Evolutionary conservation across 37 sponge, comb jelly and placozoan genomes (phyloP).

Genomic region (Oopsacas minuta): DNA sequence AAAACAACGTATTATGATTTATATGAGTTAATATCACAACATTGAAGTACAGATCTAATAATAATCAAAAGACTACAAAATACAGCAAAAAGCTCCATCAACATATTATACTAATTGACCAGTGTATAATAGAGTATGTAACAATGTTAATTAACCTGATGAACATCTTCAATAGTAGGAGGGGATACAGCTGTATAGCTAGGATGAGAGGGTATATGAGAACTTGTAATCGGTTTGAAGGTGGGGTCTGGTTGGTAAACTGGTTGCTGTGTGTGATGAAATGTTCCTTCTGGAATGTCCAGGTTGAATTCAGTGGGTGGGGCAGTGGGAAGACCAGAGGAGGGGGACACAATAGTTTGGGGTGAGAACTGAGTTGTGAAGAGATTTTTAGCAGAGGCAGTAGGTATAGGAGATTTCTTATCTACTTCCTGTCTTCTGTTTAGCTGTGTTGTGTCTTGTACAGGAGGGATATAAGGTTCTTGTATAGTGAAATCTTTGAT

Average conservation of each 20-base stretch:
- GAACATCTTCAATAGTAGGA: background rate
- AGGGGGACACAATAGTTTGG: background rate
- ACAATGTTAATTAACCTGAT: too few relatives aligned
- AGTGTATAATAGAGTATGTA: too few relatives aligned
- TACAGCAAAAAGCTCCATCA: too few relatives aligned
- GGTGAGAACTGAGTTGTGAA: background rate
- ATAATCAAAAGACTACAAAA: too few relatives aligned
- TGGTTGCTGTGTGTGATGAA: background rate
- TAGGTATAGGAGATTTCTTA: background rate
- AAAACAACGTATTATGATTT: too few relatives aligned
- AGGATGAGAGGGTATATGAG: background rate
- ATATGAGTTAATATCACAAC: too few relatives aligned
- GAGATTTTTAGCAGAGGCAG: background rate
- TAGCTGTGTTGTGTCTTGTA: background rate
- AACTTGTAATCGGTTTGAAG: background rate
- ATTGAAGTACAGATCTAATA: too few relatives aligned
- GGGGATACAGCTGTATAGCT: conserved; percentile 11
- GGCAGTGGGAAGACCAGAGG: conserved; percentile 16
- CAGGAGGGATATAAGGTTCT: background rate
- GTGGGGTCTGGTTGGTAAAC: background rate
- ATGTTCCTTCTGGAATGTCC: background rate
- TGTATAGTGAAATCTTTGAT: background rate
- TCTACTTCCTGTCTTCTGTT: background rate
- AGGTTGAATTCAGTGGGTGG: background rate
- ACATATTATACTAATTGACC: too few relatives aligned